Evolutionary conservation across 2,797 vertebrate species (phyloP), one percentile per base, ranked within the genome.

Genomic region (Scolopax bukidnonensis): DNA sequence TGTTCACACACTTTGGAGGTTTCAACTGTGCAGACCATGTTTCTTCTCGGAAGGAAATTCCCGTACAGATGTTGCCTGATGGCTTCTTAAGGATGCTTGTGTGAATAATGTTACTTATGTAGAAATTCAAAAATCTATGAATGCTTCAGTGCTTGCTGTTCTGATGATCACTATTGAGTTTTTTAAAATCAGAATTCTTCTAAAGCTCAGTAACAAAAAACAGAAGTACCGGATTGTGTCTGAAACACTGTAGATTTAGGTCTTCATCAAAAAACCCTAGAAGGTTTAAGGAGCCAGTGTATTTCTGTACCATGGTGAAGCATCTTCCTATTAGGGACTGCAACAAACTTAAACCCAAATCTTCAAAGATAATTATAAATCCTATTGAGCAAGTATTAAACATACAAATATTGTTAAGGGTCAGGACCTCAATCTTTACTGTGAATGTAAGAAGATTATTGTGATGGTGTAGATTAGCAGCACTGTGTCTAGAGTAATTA

Each of bases 11-110:
- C 32, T 30, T 23, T 13, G 32, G 43, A 65, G n/a, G 45, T 25
- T 43, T 27, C 16, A 48, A 7, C 0, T 4, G 3, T 5, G 23
- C 32, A 8, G 23, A 12, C 9, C 4, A 3, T 3, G 1, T 53
- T 30, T 38, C 3, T 18, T 40, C 20, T 9, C 20, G 79, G 68
- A n/a, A 23, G 48, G 76, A 43, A 67, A 68, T 63, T 64, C 43
- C 76, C 16, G 9, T 30, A 2, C 8, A 6, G 33, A 3, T 11
- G 8, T 30, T 77, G 63, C n/a, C 48, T 2, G 3, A 7, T 53
- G 65, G 50, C 18, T 64, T 12, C 82, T 53, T 64, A 17, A 63
- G 51, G 36, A n/a, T 27, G n/a, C 27, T 71, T 74, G 33, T 1
- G 1, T 41, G 51, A 74, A 41, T 71, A 12, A 27, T n/a, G 2